Evolutionary conservation across 1,140 invertebrate genomes (phyloP), one percentile per base, ranked within the genome.

Genomic region (Drosophila sturtevanti): DNA sequence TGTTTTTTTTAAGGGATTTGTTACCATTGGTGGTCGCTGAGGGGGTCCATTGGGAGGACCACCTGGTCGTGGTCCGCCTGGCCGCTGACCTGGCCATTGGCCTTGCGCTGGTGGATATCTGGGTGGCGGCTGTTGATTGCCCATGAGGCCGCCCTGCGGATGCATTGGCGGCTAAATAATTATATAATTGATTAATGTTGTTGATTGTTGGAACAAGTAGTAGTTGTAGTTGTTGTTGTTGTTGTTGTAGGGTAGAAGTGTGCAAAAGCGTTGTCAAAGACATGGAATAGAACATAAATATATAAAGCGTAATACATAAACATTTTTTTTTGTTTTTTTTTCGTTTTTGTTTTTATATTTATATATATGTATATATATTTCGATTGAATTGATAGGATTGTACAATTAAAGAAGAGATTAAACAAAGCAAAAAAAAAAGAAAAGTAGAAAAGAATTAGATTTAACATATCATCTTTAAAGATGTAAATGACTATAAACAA

Each of bases 21-120:
- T 93, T 93, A 95, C 95, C 95, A 95, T 95, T 91, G 94, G 95
- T 65, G 94, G 95, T 85, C 95, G 92, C 78, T 94, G 94, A 56
- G 94, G 93, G 63, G 94, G 91, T 71, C 91, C 90, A 75, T 91
- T 91, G 72, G 93, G 93, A 51, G 94, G 94, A 41, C 95, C 95
- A 41, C 95, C 95, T 81, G 94, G 94, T 94, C 95, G 94, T 1
- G 95, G 95, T 7, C 95, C 95, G 69, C 95, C 94, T 81, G 94
- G 94, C 22, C 93, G 92, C 14, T 93, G 94, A 44, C 93, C 93
- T 91, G 67, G 92, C 91, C 91, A 70, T 94, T 95, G 70, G 93
- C 81, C 81, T 77, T 92, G 91, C 66, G 90, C 72, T 76, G 79
- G 90, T 41, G 82, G 90, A 82, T 90, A 92, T 41, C 91, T 92